Evolutionary conservation across 2,888 invertebrate species (phyloP).

Genomic region (Laothoe populi): DNA sequence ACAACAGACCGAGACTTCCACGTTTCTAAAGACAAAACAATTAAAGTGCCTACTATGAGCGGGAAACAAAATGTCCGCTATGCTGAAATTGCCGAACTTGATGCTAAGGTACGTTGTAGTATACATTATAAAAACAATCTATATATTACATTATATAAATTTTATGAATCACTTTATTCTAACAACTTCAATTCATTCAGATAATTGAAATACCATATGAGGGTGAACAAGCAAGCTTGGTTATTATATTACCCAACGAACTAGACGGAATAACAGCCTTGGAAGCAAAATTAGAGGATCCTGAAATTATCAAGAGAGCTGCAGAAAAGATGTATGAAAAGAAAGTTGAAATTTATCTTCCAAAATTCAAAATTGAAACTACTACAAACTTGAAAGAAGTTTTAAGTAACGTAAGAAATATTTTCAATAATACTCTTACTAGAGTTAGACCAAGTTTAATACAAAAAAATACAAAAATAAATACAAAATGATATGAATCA

Average conservation of each 20-base stretch:
- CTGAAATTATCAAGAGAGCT: conserved; percentile 70
- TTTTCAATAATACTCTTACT: background rate
- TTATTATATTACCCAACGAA: conserved; percentile 89
- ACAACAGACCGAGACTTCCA: conserved; percentile 88
- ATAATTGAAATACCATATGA: conserved; percentile 90
- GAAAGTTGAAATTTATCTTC: conserved; percentile 87
- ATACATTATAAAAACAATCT: background rate
- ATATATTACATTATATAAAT: background rate
- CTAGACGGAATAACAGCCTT: conserved; percentile 86
- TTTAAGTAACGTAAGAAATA: conserved; percentile 83
- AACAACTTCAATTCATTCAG: conserved; percentile 52
- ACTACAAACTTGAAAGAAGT: conserved; percentile 86
- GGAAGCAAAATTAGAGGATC: conserved; percentile 83
- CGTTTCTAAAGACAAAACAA: conserved; percentile 75
- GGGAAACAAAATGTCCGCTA: conserved; percentile 72
- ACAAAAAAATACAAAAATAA: background rate
- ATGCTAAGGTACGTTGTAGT: conserved; percentile 59
- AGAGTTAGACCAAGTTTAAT: background rate
- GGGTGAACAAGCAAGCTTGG: conserved; percentile 87
- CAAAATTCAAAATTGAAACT: conserved; percentile 92
- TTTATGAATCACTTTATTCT: background rate
- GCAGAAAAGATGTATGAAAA: conserved; percentile 57
- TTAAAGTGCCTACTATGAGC: conserved; percentile 89
- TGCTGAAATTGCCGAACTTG: conserved; percentile 58
- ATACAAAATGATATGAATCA: too few relatives aligned